Base-by-base conservation (phyloP, 2,888 invertebrate species). In the Thelaira solivaga region DNA sequence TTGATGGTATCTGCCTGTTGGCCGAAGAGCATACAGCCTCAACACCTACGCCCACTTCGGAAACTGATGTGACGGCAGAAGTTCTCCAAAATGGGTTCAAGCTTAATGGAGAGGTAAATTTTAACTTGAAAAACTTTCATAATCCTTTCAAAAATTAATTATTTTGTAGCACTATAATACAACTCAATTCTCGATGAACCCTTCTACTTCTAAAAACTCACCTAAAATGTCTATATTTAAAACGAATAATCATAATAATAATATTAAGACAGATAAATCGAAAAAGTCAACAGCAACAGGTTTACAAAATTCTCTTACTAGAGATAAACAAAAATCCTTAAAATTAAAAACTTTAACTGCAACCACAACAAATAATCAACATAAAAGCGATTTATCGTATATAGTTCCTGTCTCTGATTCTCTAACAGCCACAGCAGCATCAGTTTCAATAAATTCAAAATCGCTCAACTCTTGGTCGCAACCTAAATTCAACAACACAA, bases 1-100 rank as follows among this genome's bases (percentile, higher is more conserved):
- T 85, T 45, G 86, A 86, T 80, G 86, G 85, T 57, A 86, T 86
- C 68, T 86, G 86, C 74, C 76, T 86, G 65, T 80, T 86, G 55
- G 86, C 86, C 67, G 86, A 86, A 67, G 86, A 86, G 75, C 86
- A 86, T 67, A 84, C 86, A 31, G 85, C 85, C 6, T 86, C 86
- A 29, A 86, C 86, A 1, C 65, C 86, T 57, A 86, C 86, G 45
- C 86, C 86, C 20, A 86, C 86, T 10, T 86, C 86, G 13, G 86
- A 86, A 77, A 81, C 82, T 22, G 86, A 86, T 45, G 82, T 83
- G 64, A 82, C 72, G 11, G 82, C 81, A 41, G 84, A 82, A 55
- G 82, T 82, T 13, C 62, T 86, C 22, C 83, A 83, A 26, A 85
- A 86, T 76, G 86, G 86, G 51, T 86, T 79, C 31, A 59, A 75